Base-by-base conservation (phyloP, 2,113 vertebrate genomes). In the Hypomesus transpacificus region DNA sequence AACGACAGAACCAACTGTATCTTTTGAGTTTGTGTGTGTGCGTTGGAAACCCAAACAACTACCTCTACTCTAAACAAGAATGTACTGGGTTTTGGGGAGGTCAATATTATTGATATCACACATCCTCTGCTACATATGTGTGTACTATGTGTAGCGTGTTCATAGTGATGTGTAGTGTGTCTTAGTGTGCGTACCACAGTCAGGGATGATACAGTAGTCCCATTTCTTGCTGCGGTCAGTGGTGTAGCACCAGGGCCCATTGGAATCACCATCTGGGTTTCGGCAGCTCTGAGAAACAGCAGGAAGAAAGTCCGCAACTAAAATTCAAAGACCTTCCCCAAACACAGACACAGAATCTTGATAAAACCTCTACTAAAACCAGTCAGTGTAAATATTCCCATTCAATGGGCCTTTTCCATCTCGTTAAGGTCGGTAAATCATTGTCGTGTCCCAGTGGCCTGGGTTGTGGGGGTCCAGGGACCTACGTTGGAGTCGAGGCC, bases 191-290 rank as follows among this genome's bases (percentile, higher is more conserved):
- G 75, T 91, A 98, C 96, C 84, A 81, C 97, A 99, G 58, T 90
- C 87, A 8, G 94, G 91, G 80, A 99, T 87, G 39, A 94, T 91
- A 83, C 97, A 99, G 85, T 98, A 95, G 57, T 98, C 97, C 91
- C 93, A 99, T 20, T 91, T 90, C 85, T 93, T 94, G 20, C 31
- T 80, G 0, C 78, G 81, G 70, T 95, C 93, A 22, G 67, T 96
- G 0, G 97, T 97, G 78, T 96, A 98, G 86, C 97, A 99, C 97
- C 97, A 99, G 1, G 96, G 96, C 11, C 96, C 96, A 3, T 94
- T 95, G n/a, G 85, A 77, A 2, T 99, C 97, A 0, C 77, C 84
- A 13, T 99, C 97, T 6, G 97, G 97, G 82, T 98, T 99, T 54
- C 96, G 93, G 91, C 97, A 99, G 79, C 92, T 93, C 96, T 98